Evolutionary conservation across 1,140 invertebrate species (phyloP), one percentile per base, ranked within the genome.

Genomic region (Leptinotarsa undecemlineata): DNA sequence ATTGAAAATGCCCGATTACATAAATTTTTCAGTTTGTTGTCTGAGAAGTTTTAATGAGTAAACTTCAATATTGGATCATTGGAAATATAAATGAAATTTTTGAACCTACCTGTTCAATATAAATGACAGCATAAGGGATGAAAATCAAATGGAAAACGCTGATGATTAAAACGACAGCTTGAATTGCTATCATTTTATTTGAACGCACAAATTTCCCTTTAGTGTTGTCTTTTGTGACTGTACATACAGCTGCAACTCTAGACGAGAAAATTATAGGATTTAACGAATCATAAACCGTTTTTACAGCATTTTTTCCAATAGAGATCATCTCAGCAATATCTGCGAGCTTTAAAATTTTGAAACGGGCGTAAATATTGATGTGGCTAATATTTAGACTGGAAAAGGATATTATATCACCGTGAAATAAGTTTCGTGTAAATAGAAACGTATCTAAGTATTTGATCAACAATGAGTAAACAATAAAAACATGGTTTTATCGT

Each of bases 51-150:
- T 42, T 1, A 42, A 42, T 42, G 0, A 8, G 33, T 42, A 3
- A 42, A 11, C 11, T 42, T 33, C 2, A 5, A 42, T 42, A 42
- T 11, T 42, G 2, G 33, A 11, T 42, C 11, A 11, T 42, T 42
- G 33, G 8, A 42, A 42, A 42, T 42, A 42, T 42, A 42, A 42
- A 42, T 42, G 8, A 1, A 42, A 42, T 42, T 42, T 11, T 3
- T 3, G 11, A 42, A 42, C 51, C 17, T 71, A 71, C 69, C 69
- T 23, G n/a, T 15, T 71, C 69, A 26, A 71, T 26, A 71, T 71
- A 26, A 23, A 57, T 71, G 19, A 71, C 60, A 19, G 69, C 69
- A 71, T 57, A 60, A 17, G 69, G 69, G 15, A 71, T 62, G 15
- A 71, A 62, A 15, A 57, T 26, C 14, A 71, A 71, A 62, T 71